phyloP scores from a whole-genome alignment of 2,113 vertebrate species.

The Dasyprocta punctata region DNA sequence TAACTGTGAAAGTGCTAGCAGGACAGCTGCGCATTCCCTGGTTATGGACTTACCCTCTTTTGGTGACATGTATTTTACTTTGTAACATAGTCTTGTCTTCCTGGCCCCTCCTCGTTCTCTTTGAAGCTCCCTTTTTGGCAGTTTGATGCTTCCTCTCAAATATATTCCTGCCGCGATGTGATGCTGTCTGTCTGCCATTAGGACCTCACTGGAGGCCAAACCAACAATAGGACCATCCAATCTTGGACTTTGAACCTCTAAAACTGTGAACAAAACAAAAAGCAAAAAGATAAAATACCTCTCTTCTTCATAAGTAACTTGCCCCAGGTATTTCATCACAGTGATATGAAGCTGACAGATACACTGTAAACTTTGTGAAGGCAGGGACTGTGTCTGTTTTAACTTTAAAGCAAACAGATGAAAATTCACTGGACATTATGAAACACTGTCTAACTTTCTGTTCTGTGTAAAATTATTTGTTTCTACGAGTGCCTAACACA shows the following conservation, averaged over 20 bases:
- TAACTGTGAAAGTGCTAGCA: background rate
- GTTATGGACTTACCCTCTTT: background rate
- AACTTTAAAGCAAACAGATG: constrained; percentile 10
- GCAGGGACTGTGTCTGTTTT: background rate
- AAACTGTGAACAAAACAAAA: background rate
- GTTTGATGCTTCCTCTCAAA: background rate
- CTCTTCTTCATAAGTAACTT: background rate
- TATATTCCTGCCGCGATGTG: no score
- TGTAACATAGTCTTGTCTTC: background rate
- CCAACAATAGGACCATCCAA: background rate
- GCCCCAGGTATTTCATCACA: background rate
- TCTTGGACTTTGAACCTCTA: background rate
- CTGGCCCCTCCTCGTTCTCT: no score
- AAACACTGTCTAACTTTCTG: constrained; percentile 29
- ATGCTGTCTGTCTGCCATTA: background rate
- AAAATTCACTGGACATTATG: constrained; percentile 5
- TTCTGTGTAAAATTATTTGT: constrained; percentile 7
- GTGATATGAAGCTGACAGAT: background rate
- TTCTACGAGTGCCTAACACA: background rate
- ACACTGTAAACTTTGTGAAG: background rate
- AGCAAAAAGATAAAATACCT: background rate
- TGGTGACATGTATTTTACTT: background rate
- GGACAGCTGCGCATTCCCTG: background rate
- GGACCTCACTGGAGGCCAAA: background rate
- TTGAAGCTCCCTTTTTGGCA: background rate